A percentile compares a stretch with the other conserved stretches of the same genome.
Evolutionary conservation across 1,140 invertebrate species (phyloP).

Genomic region (Trachymyrmex septentrionalis): DNA sequence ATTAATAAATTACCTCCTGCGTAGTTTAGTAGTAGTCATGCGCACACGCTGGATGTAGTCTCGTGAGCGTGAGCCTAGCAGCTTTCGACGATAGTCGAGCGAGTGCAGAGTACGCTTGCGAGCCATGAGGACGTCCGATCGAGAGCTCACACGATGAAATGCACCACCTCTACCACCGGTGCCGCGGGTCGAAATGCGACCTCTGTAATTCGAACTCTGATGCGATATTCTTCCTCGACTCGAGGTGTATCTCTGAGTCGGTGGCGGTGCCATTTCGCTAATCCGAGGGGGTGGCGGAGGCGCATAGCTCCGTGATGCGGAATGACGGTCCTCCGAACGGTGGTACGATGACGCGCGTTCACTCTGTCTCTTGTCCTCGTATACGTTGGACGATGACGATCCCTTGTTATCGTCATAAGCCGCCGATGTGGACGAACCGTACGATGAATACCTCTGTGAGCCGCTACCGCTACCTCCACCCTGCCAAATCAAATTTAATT

Average conservation of each 20-base stretch:
- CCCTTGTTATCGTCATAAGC: constrained; percentile 84
- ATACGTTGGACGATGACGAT: constrained; percentile 81
- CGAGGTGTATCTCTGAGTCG: constrained; percentile 80
- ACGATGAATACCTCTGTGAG: constrained; percentile 83
- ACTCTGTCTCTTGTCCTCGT: constrained; percentile 84
- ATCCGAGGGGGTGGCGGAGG: constrained; percentile 81
- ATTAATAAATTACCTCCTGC: constrained; percentile 85
- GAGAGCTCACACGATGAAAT: constrained; percentile 80
- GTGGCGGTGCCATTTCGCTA: constrained; percentile 82
- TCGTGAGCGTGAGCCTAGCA: constrained; percentile 83
- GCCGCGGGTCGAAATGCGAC: constrained; percentile 82
- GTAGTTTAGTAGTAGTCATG: constrained; percentile 84
- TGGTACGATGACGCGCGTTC: constrained; percentile 84
- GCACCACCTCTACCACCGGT: constrained; percentile 78
- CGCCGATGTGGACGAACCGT: constrained; percentile 79
- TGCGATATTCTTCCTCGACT: constrained; percentile 83
- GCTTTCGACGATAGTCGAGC: constrained; percentile 84
- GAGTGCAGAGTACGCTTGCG: constrained; percentile 83
- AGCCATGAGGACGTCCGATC: constrained; percentile 80
- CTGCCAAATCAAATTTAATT: constrained; percentile 86
- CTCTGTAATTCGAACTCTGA: constrained; percentile 81
- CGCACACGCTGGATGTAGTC: constrained; percentile 85
- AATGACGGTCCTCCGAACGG: constrained; percentile 84
- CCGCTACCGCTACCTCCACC: constrained; percentile 82
- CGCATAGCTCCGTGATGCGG: constrained; percentile 82